Conservation (phyloP, 2,113 vertebrate genomes). For the Paradoxurus hermaphroditus region DNA sequence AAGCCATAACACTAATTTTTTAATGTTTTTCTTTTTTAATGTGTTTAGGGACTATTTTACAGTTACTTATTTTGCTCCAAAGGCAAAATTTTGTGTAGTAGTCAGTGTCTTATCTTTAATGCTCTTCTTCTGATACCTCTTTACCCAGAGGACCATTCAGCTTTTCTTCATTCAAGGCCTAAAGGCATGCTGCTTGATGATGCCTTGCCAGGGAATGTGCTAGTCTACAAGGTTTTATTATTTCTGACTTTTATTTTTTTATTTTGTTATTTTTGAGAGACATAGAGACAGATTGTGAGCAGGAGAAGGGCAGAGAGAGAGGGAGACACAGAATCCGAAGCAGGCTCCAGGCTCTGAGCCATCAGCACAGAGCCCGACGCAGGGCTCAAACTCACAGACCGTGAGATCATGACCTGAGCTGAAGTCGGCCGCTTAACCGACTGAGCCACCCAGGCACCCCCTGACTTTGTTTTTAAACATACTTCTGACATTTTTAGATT, state of each 20-base stretch:
- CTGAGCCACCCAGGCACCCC: too few relatives aligned
- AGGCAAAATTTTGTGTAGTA: not conserved
- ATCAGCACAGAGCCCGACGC: too few relatives aligned
- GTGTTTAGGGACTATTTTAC: not conserved
- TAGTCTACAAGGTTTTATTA: not conserved
- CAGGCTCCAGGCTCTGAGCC: too few relatives aligned
- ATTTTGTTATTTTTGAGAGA: too few relatives aligned
- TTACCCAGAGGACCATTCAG: not conserved
- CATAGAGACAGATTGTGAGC: too few relatives aligned
- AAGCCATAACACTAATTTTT: not conserved
- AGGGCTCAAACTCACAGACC: too few relatives aligned
- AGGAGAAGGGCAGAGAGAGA: too few relatives aligned
- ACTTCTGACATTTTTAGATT: not conserved
- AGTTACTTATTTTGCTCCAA: not conserved
- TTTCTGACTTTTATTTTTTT: not conserved
- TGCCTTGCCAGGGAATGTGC: not conserved
- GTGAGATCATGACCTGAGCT: too few relatives aligned
- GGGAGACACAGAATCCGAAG: too few relatives aligned
- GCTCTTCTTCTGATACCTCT: not conserved
- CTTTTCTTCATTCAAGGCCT: not conserved
- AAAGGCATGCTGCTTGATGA: not conserved
- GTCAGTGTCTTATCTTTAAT: not conserved
- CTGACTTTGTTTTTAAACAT: not conserved
- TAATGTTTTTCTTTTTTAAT: not conserved
- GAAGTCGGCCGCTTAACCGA: too few relatives aligned